Base-by-base conservation (phyloP, 1,140 invertebrate species). In the Caenorhabditis tropicalis region DNA sequence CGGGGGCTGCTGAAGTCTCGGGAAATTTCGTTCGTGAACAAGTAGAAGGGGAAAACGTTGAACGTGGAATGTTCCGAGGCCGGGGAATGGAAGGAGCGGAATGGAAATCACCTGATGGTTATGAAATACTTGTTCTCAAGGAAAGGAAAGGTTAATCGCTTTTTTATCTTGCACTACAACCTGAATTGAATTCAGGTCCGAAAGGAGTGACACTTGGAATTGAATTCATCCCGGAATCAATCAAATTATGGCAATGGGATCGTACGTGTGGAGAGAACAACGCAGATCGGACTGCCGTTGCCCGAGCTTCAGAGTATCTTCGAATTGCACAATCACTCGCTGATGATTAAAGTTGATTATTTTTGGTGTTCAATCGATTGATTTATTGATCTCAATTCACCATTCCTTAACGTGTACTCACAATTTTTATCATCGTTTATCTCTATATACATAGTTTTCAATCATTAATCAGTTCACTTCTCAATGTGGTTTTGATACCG, bases 11-110 rank as follows among this genome's bases (percentile, higher is more conserved):
- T 2, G 29, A 82, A 15, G 16, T 70, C 48, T 81, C 31, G 31
- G 51, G 24, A 24, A 83, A 85, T 56, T 85, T 85, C 43, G 58
- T 85, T 24, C 29, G 56, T n/a, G 81, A 60, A 19, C 80, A 81
- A 46, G 24, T 49, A 3, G 43, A 85, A 15, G 56, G 43, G 7
- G 80, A 82, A 36, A 31, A 29, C 1, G 36, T 4, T 12, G 19
- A 36, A 21, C 31, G 39, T 9, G 31, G 31, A 36, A 79, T 53
- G 24, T 85, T 82, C 16, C 36, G 84, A 10, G 84, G 84, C 4
- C 33, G 84, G 12, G 80, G 80, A n/a, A n/a, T 84, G 21, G 83
- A 84, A 58, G 83, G 83, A 16, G 43, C 33, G 12, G 48, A 84
- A 2, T 39, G 70, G 51, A 43, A 43, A 27, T n/a, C 49, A 31